Percentiles rank a stretch among this genome's conserved stretches.
These are phyloP conservation scores for Proteles cristata DNA, from an alignment of 2,113 vertebrate genomes.

Conservation along the genomic window DNA sequence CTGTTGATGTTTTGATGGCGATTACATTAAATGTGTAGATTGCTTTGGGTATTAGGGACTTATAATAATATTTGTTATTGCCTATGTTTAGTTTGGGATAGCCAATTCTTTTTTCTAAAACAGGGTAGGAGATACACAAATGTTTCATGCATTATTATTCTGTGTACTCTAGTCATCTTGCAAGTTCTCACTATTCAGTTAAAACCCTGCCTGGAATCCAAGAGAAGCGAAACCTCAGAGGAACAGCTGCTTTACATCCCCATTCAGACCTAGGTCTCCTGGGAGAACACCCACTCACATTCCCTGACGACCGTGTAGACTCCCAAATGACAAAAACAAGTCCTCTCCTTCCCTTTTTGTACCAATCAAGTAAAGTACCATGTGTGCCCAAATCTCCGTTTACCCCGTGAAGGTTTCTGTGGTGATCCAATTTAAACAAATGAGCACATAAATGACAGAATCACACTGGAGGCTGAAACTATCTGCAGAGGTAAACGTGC, in stretches of 20 bases:
- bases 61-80: not conserved
- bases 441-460: not conserved
- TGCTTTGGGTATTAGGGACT: not conserved
- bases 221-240: not conserved
- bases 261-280: rapidly evolving
- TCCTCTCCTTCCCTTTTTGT: rapidly evolving
- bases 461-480: not conserved
- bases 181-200: not conserved
- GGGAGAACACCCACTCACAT: rapidly evolving
- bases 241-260: rapidly evolving
- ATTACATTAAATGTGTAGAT: not conserved
- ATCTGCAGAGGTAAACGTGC: not conserved
- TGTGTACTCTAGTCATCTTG: rapidly evolving
- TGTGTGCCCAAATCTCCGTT: not conserved
- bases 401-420: not conserved
- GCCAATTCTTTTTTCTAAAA: not conserved
- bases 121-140: not conserved
- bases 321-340: rapidly evolving
- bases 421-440: not conserved
- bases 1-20: not conserved
- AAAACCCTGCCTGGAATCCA: rapidly evolving
- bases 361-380: not conserved
- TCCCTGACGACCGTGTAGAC: no score
- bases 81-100: not conserved
- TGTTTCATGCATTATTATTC: rapidly evolving